Evolutionary conservation across 2,113 vertebrate species (phyloP).

Genomic region (Oryzias melastigma): DNA sequence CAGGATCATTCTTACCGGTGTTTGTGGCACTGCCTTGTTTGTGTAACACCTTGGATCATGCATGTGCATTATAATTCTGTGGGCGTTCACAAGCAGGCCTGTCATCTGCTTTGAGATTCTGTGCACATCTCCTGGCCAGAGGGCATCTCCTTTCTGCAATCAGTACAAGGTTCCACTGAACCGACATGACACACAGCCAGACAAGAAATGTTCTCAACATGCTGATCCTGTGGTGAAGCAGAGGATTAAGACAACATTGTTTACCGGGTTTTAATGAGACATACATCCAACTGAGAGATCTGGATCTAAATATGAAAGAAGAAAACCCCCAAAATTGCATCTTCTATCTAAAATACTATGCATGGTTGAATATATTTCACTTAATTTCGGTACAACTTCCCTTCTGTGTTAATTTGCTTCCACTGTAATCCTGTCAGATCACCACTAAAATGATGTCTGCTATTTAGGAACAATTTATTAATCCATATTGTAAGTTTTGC

Average conservation of each 20-base stretch:
- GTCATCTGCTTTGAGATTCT: conserved; percentile 54
- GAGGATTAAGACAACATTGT: conserved; percentile 22
- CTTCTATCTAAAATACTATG: too few relatives aligned
- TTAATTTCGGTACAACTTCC: too few relatives aligned
- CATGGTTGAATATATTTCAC: too few relatives aligned
- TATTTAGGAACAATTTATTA: too few relatives aligned
- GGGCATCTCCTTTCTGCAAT: conserved; percentile 56
- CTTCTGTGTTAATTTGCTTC: too few relatives aligned
- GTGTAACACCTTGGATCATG: conserved; percentile 32
- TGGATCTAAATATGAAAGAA: conserved; percentile 4
- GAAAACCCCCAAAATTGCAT: not conserved
- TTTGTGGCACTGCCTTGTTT: conserved; percentile 4
- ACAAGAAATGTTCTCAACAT: conserved; percentile 24
- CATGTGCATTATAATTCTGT: conserved; percentile 47
- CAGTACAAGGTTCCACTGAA: conserved; percentile 50
- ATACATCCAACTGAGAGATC: conserved; percentile 7
- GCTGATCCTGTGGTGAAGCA: conserved; percentile 3
- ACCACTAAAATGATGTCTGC: too few relatives aligned
- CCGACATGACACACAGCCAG: conserved; percentile 44
- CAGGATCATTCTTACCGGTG: conserved; percentile 10
- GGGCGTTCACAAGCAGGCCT: conserved; percentile 29
- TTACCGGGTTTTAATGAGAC: conserved; percentile 13
- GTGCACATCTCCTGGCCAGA: conserved; percentile 58
- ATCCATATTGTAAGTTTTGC: too few relatives aligned
- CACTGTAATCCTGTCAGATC: too few relatives aligned